Conservation (phyloP, 2,888 invertebrate genomes). For the Imbricaverruca yamaguchii region DNA sequence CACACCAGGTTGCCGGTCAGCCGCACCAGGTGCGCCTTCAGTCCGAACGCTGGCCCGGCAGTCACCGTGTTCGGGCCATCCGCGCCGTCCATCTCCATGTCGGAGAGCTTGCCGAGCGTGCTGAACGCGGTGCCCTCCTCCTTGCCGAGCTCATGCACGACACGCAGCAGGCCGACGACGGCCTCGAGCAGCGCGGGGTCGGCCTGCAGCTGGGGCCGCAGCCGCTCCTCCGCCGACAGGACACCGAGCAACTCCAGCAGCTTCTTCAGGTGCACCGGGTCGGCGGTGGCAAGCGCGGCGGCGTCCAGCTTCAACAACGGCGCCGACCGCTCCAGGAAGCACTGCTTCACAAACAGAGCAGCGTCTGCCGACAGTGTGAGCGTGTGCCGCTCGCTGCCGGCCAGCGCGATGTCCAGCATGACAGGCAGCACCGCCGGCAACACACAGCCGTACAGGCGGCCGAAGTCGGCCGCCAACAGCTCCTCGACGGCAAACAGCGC, state of each 20-base stretch:
- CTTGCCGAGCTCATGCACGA: neutral
- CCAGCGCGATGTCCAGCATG: neutral
- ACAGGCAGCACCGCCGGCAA: neutral
- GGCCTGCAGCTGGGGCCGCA: neutral
- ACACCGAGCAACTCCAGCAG: neutral
- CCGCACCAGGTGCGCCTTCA: conserved; percentile 5
- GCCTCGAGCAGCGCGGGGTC: neutral
- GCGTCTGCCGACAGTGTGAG: conserved; percentile 33
- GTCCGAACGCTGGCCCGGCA: neutral
- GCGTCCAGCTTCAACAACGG: conserved; percentile 85
- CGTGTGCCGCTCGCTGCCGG: neutral
- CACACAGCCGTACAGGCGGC: neutral
- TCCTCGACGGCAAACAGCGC: conserved; percentile 2
- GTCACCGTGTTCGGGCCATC: neutral
- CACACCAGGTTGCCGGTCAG: neutral
- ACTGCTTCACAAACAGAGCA: conserved; percentile 83
- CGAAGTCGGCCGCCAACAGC: neutral
- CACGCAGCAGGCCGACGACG: neutral
- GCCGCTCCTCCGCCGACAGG: neutral
- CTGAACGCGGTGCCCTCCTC: conserved; percentile 6
- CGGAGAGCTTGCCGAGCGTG: neutral
- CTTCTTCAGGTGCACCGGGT: conserved; percentile 41
- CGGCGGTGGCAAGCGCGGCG: conserved; percentile 81
- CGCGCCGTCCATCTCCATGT: neutral
- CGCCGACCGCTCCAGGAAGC: conserved; percentile 79